These are phyloP conservation scores for Aphidius gifuensis DNA, from an alignment of 1,140 invertebrate genomes.

Conservation along the genomic window DNA sequence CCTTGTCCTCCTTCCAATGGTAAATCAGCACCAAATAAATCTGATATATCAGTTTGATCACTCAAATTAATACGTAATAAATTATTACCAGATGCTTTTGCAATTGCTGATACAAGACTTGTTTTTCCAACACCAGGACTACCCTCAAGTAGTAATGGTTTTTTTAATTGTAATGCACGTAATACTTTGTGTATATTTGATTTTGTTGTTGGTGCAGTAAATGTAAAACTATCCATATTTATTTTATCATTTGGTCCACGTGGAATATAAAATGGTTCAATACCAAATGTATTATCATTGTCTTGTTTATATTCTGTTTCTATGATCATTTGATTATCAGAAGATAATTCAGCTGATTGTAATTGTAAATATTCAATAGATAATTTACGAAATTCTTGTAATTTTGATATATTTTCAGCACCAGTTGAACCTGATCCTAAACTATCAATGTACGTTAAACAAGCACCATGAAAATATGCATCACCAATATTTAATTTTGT, in stretches of 20 bases:
- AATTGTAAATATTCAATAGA: conserved; percentile 55
- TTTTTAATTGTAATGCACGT: conserved; percentile 82
- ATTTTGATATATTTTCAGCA: conserved; percentile 56
- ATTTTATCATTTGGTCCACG: conserved; percentile 46
- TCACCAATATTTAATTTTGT: conserved; percentile 55
- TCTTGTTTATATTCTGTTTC: conserved; percentile 3
- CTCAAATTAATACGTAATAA: conserved; percentile 95
- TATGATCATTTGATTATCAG: not conserved
- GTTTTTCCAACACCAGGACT: conserved; percentile 99
- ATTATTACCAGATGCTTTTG: conserved; percentile 75
- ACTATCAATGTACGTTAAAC: conserved; percentile 87
- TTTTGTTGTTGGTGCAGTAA: conserved; percentile 80
- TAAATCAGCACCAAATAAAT: conserved; percentile 97
- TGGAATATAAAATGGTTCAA: conserved; percentile 70
- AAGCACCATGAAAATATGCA: conserved; percentile 84
- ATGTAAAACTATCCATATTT: conserved; percentile 60
- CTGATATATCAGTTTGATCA: conserved; percentile 97
- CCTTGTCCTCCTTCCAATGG: conserved; percentile 83
- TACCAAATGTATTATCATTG: conserved; percentile 59
- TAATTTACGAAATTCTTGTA: conserved; percentile 54
- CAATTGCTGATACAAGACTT: conserved; percentile 88
- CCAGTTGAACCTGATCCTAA: conserved; percentile 72
- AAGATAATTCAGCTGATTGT: conserved; percentile 23
- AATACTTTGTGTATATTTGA: conserved; percentile 81
- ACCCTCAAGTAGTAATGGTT: conserved; percentile 94